Conservation (phyloP, 23 tunicate genomes). For the Botrylloides violaceus region DNA sequence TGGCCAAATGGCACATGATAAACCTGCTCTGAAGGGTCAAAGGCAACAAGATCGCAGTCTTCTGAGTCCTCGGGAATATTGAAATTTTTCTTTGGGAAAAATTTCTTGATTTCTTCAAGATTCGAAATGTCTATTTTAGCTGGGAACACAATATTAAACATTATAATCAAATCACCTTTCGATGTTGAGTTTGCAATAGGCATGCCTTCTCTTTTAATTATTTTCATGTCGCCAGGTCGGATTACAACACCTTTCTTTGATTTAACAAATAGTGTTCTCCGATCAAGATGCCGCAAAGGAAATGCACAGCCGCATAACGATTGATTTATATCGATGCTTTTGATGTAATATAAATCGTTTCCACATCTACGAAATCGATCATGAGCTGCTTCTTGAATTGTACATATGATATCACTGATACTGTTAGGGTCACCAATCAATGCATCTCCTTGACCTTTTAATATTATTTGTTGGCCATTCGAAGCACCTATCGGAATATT, state of each 20-base stretch:
- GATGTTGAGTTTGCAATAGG: constrained; percentile 16
- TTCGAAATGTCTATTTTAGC: neutral
- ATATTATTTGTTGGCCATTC: neutral
- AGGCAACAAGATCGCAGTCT: neutral
- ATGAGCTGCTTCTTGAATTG: constrained; percentile 31
- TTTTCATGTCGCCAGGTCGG: constrained; percentile 35
- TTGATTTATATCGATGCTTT: constrained; percentile 21
- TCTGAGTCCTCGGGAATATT: neutral
- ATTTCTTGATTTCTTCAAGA: neutral
- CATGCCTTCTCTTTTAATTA: constrained; percentile 56
- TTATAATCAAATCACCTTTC: constrained; percentile 38
- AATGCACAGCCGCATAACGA: constrained; percentile 46
- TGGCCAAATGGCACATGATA: constrained; percentile 17
- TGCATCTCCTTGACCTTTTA: constrained; percentile 13
- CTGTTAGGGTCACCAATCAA: neutral
- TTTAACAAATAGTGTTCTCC: constrained; percentile 22
- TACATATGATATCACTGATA: constrained; percentile 22
- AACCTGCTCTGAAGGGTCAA: constrained; percentile 15
- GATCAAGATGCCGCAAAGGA: constrained; percentile 43
- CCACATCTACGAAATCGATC: constrained; percentile 25
- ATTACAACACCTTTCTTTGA: constrained; percentile 30
- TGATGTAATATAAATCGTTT: constrained; percentile 46
- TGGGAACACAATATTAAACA: constrained; percentile 50
- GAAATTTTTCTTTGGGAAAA: neutral
- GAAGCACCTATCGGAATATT: neutral